These are phyloP conservation scores for Colaptes auratus DNA, from an alignment of 2,113 vertebrate species.

Conservation along the genomic window DNA sequence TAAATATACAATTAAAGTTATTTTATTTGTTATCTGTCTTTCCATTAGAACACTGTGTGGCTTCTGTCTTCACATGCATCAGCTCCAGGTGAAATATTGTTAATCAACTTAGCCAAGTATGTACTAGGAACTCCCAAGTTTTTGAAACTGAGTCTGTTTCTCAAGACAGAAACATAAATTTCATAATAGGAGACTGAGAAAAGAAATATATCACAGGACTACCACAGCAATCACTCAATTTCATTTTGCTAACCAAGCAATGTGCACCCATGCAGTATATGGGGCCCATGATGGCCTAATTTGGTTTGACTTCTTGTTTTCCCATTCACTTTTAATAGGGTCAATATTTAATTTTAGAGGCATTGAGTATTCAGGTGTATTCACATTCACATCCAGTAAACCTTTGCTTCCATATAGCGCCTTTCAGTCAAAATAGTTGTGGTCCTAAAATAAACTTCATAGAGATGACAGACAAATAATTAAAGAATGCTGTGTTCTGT, in stretches of 20 bases:
- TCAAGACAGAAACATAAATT: background rate
- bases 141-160: background rate
- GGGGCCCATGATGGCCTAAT: background rate
- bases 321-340: background rate
- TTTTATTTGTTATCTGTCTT: background rate
- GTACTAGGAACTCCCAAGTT: background rate
- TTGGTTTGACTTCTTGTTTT: background rate
- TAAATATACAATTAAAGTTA: background rate
- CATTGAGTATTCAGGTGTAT: background rate
- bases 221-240: background rate
- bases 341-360: background rate
- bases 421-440: background rate
- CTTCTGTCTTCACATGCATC: no score
- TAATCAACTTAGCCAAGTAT: background rate
- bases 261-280: background rate
- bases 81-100: background rate
- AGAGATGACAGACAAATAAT: background rate
- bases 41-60: background rate
- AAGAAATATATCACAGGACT: background rate
- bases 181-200: background rate
- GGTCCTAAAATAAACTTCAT: background rate
- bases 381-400: background rate
- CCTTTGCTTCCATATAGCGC: background rate
- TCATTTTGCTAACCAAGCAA: background rate
- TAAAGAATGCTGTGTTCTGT: background rate